Evolutionary conservation across 2,113 vertebrate species (phyloP), one percentile per base, ranked within the genome.

Genomic region (Catagonus wagneri): DNA sequence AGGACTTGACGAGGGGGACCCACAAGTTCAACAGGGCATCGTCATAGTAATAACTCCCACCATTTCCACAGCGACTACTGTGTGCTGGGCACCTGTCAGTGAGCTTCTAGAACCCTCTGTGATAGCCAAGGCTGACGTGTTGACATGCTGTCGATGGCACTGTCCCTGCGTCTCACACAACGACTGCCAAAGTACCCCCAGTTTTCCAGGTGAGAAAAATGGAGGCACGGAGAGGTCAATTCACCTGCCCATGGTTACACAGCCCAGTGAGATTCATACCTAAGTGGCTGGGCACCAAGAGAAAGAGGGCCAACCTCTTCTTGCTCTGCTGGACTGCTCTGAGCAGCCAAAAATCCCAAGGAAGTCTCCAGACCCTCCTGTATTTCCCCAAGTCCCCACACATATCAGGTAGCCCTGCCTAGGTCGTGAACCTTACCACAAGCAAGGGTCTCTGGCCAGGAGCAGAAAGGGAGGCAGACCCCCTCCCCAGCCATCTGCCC

Each of bases 81-180:
- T 5, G 19, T 7, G 56, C 16, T 7, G 25, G 15, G 56, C 65
- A 61, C 25, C 52, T 54, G 75, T 29, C 16, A 1, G 50, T n/a
- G 15, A 23, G n/a, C 58, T 32, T 7, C 44, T 44, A 32, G 9
- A 52, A n/a, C 20, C 56, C 32, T n/a, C 16, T 54, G 32, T 6
- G 39, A 54, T 3, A 9, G 32, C 92, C 7, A 1, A 0, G 2
- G 22, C 75, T 80, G 22, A 13, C 2, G 0, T 23, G 20, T 6
- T 11, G 13, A 22, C 23, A 1, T 0, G 7, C 58, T 2, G 9
- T 2, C 4, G 16, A 13, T 3, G 20, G 4, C 39, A 19, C 74
- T 22, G 7, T 68, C 79, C 63, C 34, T 23, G 25, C 1, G 7
- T n/a, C 63, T 79, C 44, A 44, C n/a, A 56, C 13, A 13, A 16